Conservation (phyloP, 2,888 invertebrate species). For the Lissocephala sabroskyi region DNA sequence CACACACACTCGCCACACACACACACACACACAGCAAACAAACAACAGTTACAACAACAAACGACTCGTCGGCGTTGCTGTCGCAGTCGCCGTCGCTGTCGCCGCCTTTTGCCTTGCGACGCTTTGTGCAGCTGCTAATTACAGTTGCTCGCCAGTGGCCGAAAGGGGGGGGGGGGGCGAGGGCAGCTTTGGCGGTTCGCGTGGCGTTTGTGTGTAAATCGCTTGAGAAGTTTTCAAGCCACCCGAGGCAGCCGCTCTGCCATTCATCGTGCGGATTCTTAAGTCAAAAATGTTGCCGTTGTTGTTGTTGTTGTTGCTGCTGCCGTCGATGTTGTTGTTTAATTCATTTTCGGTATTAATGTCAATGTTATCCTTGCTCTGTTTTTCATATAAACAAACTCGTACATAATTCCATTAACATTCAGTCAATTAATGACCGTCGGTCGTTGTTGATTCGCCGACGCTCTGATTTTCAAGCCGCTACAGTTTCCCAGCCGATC, state of each 20-base stretch:
- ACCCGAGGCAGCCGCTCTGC: no score
- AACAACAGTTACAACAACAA: slow-evolving; percentile 6
- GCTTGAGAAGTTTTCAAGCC: no score
- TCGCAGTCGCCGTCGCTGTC: slow-evolving; percentile 1
- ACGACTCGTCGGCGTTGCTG: no score
- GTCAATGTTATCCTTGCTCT: slow-evolving; percentile 64
- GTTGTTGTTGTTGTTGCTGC: slow-evolving; percentile 21
- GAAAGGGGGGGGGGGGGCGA: no score
- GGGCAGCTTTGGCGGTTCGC: no score
- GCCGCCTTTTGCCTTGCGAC: no score
- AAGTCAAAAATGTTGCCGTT: neutral
- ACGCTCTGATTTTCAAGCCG: no score
- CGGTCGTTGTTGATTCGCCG: slow-evolving; percentile 1
- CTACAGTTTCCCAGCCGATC: no score
- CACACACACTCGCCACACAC: neutral
- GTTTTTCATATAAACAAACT: no score
- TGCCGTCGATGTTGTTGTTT: slow-evolving; percentile 24
- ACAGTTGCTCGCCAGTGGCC: slow-evolving; percentile 43
- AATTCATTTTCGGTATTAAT: slow-evolving; percentile 46
- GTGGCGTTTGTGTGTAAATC: slow-evolving; percentile 6
- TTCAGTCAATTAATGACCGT: slow-evolving; percentile 30
- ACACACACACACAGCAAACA: slow-evolving; percentile 6
- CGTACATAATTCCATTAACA: no score
- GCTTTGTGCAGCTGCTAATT: slow-evolving; percentile 57
- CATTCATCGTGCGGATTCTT: slow-evolving; percentile 2